Conservation (phyloP, 2,113 vertebrate genomes). For the Gulo gulo region DNA sequence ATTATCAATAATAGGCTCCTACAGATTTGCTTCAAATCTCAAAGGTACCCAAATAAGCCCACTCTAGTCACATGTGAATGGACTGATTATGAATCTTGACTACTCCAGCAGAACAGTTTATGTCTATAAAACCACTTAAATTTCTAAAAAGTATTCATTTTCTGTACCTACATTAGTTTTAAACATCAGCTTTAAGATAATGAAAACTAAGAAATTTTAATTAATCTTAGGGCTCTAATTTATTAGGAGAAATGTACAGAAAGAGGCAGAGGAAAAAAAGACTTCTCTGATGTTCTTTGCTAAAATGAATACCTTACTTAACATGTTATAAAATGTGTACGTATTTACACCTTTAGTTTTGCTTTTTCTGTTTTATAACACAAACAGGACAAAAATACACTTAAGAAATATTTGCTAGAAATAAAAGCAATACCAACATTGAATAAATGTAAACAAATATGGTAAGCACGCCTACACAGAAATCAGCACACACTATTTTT, state of each 20-base stretch:
- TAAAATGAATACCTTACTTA: conserved; percentile 37
- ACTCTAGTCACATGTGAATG: background rate
- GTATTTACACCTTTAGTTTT: conserved; percentile 52
- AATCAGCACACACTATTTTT: conserved; percentile 75
- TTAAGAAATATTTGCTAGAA: conserved; percentile 64
- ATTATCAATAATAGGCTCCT: background rate
- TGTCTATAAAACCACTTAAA: background rate
- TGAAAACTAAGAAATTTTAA: conserved; percentile 17
- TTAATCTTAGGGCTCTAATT: background rate
- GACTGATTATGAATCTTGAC: background rate
- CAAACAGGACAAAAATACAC: conserved; percentile 69
- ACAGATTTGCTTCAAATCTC: background rate
- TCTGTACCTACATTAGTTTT: background rate
- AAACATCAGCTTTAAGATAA: background rate
- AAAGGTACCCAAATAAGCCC: background rate
- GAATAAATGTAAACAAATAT: conserved; percentile 71
- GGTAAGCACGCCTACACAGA: conserved; percentile 59
- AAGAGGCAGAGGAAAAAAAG: background rate
- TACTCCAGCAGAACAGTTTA: background rate
- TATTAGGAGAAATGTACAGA: background rate
- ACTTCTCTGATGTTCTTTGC: background rate
- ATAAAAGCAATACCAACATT: conserved; percentile 69
- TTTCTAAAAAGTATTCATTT: background rate
- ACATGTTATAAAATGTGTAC: conserved; percentile 5
- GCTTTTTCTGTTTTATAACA: conserved; percentile 57